A percentile compares a stretch with the other conserved stretches of the same genome.
Conservation (phyloP, 2,797 vertebrate genomes). For the Microtus californicus region DNA sequence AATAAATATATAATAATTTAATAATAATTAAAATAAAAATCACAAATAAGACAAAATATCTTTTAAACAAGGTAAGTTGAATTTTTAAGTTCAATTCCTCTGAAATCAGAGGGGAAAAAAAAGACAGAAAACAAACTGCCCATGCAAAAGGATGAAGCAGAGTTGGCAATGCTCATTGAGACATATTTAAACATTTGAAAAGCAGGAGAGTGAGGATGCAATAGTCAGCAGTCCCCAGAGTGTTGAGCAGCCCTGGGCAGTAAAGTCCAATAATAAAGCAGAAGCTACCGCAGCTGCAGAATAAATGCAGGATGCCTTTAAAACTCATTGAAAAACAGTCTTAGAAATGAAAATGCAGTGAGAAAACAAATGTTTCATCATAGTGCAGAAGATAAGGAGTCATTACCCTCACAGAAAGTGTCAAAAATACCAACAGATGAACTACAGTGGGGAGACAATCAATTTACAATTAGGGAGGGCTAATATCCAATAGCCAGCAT, state of each 20-base stretch:
- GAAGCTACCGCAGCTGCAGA: not conserved
- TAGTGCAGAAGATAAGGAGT: not conserved
- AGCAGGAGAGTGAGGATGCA: not conserved
- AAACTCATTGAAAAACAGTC: not conserved
- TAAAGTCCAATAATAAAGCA: not conserved
- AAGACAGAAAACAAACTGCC: not conserved
- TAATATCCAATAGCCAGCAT: not conserved
- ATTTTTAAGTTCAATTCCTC: not conserved
- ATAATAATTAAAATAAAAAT: not conserved
- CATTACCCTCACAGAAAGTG: not conserved
- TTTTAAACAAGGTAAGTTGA: not conserved
- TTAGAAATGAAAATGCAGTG: slow-evolving; percentile 14
- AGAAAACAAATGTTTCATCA: not conserved
- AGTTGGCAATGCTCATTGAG: not conserved
- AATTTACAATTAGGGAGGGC: not conserved
- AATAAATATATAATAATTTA: too few relatives aligned
- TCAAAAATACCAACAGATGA: not conserved
- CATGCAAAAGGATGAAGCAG: not conserved
- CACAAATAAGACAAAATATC: slow-evolving; percentile 31
- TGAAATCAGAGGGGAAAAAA: not conserved
- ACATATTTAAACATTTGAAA: not conserved
- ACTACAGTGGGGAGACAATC: not conserved
- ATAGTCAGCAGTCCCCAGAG: not conserved
- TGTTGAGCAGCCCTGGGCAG: not conserved
- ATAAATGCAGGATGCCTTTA: not conserved